A percentile compares a stretch with the other conserved stretches of the same genome.
Conservation (phyloP, 2,797 vertebrate species). For the Avahi laniger region DNA sequence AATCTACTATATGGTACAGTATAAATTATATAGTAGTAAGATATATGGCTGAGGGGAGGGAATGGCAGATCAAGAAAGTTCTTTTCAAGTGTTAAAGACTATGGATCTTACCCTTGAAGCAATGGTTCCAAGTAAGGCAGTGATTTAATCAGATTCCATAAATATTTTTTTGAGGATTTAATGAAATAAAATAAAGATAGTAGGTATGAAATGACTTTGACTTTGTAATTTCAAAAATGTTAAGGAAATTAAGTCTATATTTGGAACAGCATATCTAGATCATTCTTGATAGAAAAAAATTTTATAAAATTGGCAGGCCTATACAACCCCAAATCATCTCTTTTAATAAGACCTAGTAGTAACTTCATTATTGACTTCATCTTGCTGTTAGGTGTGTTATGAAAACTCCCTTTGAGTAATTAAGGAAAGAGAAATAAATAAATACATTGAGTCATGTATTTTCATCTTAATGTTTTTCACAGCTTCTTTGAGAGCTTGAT, state of each 20-base stretch:
- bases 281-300: slow-evolving; percentile 2
- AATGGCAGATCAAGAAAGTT: neutral
- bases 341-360: slow-evolving; percentile 1
- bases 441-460: neutral
- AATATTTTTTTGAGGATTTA: neutral
- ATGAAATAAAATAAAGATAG: neutral
- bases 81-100: neutral
- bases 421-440: neutral
- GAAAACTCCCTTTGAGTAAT: neutral
- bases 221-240: neutral
- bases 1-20: neutral
- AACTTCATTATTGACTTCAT: neutral
- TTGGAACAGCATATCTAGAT: neutral
- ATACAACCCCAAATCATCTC: neutral
- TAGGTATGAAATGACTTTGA: neutral
- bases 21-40: neutral
- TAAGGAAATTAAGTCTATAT: neutral
- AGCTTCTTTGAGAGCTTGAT: neutral
- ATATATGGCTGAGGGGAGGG: neutral
- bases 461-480: neutral
- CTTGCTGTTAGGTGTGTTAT: neutral
- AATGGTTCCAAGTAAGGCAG: neutral
- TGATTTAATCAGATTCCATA: slow-evolving; percentile 1
- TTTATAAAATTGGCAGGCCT: neutral
- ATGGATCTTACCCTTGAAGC: neutral